Conservation (phyloP, 2,113 vertebrate species). For the Oostethus manadensis region DNA sequence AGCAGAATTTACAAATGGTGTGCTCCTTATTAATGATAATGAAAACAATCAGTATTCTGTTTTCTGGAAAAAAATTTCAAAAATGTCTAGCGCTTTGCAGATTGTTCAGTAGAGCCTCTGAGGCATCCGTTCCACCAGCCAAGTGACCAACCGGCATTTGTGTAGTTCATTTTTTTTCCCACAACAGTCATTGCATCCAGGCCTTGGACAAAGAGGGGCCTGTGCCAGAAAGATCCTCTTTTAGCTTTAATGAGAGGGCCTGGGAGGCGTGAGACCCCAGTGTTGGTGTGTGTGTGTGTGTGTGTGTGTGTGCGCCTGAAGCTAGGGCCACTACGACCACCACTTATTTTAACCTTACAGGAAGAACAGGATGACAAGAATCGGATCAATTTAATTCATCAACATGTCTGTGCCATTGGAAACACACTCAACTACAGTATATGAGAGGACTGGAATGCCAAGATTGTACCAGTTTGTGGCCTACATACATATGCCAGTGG, state of each 20-base stretch:
- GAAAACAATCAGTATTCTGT: constrained; percentile 29
- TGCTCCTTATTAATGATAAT: too few relatives aligned
- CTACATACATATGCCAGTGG: constrained; percentile 30
- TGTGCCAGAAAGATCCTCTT: constrained; percentile 67
- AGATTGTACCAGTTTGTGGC: constrained; percentile 41
- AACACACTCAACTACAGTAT: constrained; percentile 22
- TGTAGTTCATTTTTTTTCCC: constrained; percentile 44
- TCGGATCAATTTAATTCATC: not conserved
- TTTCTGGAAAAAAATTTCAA: constrained; percentile 35
- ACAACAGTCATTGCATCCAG: constrained; percentile 61
- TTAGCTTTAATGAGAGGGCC: constrained; percentile 73
- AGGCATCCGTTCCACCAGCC: constrained; percentile 42
- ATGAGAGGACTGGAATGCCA: constrained; percentile 22
- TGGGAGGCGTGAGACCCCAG: constrained; percentile 65
- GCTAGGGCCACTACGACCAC: constrained; percentile 18
- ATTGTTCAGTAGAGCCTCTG: constrained; percentile 42
- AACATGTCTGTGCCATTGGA: constrained; percentile 15
- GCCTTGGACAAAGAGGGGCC: constrained; percentile 64
- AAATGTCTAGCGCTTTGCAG: constrained; percentile 25
- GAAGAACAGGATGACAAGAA: constrained; percentile 6
- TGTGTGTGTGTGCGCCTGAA: constrained; percentile 26
- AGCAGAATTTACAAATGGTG: not conserved
- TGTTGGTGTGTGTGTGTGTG: constrained; percentile 38
- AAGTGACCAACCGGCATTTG: constrained; percentile 52
- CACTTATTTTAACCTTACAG: constrained; percentile 38